Conservation (phyloP, 2,113 vertebrate genomes). For the Lepisosteus oculatus region DNA sequence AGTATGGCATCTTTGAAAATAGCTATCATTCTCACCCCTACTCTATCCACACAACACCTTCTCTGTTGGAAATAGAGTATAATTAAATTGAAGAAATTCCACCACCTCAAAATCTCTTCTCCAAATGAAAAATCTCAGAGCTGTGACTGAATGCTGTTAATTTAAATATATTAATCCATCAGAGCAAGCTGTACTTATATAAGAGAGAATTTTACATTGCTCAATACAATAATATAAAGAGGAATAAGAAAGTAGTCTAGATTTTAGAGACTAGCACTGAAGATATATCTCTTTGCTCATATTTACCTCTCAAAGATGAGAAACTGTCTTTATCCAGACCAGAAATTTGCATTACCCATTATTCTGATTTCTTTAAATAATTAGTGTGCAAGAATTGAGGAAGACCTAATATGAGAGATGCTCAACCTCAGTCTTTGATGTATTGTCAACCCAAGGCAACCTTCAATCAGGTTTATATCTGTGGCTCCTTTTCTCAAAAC, state of each 20-base stretch:
- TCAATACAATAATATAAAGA: slow-evolving; percentile 11
- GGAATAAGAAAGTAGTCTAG: slow-evolving; percentile 4
- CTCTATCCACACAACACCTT: not conserved
- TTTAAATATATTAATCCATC: slow-evolving; percentile 24
- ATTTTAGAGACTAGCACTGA: not conserved
- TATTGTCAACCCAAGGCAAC: too few species aligned
- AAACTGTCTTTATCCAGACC: too few species aligned
- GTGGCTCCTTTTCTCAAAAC: too few species aligned
- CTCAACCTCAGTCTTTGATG: too few species aligned
- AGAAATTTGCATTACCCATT: too few species aligned
- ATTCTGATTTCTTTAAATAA: too few species aligned
- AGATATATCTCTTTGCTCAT: too few species aligned
- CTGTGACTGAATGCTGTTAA: slow-evolving; percentile 6
- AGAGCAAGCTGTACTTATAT: slow-evolving; percentile 11
- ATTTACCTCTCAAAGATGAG: too few species aligned
- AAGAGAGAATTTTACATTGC: slow-evolving; percentile 11
- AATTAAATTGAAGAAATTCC: slow-evolving; percentile 16
- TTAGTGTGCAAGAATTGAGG: too few species aligned
- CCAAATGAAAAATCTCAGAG: slow-evolving; percentile 5
- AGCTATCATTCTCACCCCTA: not conserved
- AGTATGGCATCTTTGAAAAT: slow-evolving; percentile 1
- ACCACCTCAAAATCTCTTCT: not conserved
- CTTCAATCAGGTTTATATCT: too few species aligned
- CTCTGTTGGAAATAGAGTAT: not conserved
- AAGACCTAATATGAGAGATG: too few species aligned